A percentile compares a stretch with the other conserved stretches of the same genome.
Evolutionary conservation across 2,888 invertebrate genomes (phyloP).

Genomic region (Zaprionus bogoriensis): DNA sequence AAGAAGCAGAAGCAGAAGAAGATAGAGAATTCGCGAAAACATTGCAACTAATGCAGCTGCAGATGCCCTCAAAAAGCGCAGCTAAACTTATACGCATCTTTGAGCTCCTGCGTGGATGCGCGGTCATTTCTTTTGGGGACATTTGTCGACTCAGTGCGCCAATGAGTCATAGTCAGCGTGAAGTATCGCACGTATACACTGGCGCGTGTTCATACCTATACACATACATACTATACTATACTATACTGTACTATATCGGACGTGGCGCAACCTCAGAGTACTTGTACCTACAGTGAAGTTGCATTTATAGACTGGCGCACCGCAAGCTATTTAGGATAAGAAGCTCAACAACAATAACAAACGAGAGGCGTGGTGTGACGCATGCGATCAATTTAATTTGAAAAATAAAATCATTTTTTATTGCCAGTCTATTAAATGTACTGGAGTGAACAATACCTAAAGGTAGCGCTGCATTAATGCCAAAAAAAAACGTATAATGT

Average conservation of each 20-base stretch:
- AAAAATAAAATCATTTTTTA: slow-evolving; percentile 26
- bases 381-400: slow-evolving; percentile 35
- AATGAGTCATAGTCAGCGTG: slow-evolving; percentile 41
- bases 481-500: slow-evolving; percentile 63
- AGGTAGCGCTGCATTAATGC: slow-evolving; percentile 36
- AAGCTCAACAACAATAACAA: slow-evolving; percentile 32
- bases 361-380: slow-evolving; percentile 58
- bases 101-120: slow-evolving; percentile 34
- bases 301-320: slow-evolving; percentile 54
- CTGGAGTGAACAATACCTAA: slow-evolving; percentile 40
- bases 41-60: slow-evolving; percentile 20
- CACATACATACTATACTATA: too few relatives aligned
- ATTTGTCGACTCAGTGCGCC: slow-evolving; percentile 29
- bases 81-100: slow-evolving; percentile 6
- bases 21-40: slow-evolving; percentile 10
- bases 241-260: too few relatives aligned
- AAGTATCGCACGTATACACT: slow-evolving; percentile 1
- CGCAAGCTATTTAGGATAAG: slow-evolving; percentile 65
- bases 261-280: slow-evolving; percentile 31
- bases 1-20: not conserved
- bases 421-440: slow-evolving; percentile 37
- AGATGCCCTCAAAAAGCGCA: slow-evolving; percentile 23
- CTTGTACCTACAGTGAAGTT: slow-evolving; percentile 51
- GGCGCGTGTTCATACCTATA: not conserved
- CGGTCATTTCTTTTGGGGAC: slow-evolving; percentile 45